Evolutionary conservation across 2,888 invertebrate species (phyloP).

Genomic region (Brachylomia viminalis): DNA sequence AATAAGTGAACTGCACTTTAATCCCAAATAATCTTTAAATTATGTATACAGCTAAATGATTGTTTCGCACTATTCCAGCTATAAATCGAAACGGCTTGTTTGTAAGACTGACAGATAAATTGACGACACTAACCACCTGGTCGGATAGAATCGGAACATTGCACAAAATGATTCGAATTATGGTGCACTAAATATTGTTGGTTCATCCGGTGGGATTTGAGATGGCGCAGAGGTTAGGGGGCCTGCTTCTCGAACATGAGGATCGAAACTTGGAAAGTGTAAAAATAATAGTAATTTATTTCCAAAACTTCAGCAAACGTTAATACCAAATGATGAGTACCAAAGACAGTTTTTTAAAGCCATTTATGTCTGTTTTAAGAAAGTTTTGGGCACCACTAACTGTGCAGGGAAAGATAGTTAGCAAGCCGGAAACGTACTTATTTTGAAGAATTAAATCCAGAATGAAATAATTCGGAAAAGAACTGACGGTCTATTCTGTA

Average conservation of each 20-base stretch:
- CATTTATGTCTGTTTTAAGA: too few relatives aligned
- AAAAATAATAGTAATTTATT: not conserved
- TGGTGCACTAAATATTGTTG: slow-evolving; percentile 21
- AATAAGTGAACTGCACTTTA: not conserved
- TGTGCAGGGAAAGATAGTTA: too few relatives aligned
- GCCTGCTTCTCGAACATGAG: not conserved
- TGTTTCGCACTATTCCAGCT: slow-evolving; percentile 28
- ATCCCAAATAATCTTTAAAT: slow-evolving; percentile 26
- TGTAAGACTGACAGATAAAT: slow-evolving; percentile 46
- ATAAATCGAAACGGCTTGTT: slow-evolving; percentile 56
- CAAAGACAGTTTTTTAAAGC: too few relatives aligned
- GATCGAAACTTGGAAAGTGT: not conserved
- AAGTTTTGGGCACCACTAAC: too few relatives aligned
- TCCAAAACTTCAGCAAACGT: too few relatives aligned
- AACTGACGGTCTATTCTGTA: too few relatives aligned
- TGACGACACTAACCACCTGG: slow-evolving; percentile 49
- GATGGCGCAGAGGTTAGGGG: not conserved
- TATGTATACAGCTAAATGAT: slow-evolving; percentile 18
- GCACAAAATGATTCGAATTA: slow-evolving; percentile 29
- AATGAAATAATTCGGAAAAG: too few relatives aligned
- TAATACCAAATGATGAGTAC: too few relatives aligned
- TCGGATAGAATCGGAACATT: slow-evolving; percentile 3
- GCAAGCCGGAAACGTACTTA: too few relatives aligned
- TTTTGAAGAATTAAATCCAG: too few relatives aligned
- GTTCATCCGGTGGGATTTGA: not conserved